These are phyloP conservation scores for Microplitis manilae DNA, from an alignment of 2,888 invertebrate genomes.

Conservation along the genomic window DNA sequence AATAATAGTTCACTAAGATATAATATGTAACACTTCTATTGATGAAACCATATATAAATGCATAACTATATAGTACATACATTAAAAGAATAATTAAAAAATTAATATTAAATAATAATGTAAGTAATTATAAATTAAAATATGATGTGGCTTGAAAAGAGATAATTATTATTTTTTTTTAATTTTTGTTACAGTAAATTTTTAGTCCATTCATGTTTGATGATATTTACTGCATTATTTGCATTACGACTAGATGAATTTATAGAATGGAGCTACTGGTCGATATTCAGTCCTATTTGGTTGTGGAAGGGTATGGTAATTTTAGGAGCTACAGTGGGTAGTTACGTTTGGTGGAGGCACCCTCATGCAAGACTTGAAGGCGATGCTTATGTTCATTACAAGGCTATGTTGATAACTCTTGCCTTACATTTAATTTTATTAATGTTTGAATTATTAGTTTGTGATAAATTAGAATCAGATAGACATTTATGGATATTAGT, in stretches of 20 bases:
- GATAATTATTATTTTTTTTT: background rate
- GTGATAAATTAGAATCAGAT: slow-evolving; percentile 92
- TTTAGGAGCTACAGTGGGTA: slow-evolving; percentile 91
- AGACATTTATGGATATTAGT: slow-evolving; percentile 92
- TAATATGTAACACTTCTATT: too few species aligned
- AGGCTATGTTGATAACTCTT: slow-evolving; percentile 97
- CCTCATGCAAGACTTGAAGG: slow-evolving; percentile 97
- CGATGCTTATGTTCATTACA: slow-evolving; percentile 97
- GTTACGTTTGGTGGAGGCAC: slow-evolving; percentile 96
- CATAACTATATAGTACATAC: too few species aligned
- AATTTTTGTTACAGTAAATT: slow-evolving; percentile 85
- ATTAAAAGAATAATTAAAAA: too few species aligned
- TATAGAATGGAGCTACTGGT: slow-evolving; percentile 96
- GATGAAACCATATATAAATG: too few species aligned
- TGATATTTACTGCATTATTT: slow-evolving; percentile 92
- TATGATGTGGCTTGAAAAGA: slow-evolving; percentile 9
- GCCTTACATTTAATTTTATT: slow-evolving; percentile 94
- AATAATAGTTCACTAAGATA: too few species aligned
- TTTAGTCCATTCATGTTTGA: slow-evolving; percentile 93
- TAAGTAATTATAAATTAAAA: slow-evolving; percentile 30
- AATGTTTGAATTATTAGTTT: slow-evolving; percentile 96
- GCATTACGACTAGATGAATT: slow-evolving; percentile 91
- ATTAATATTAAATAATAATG: background rate
- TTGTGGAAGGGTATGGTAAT: slow-evolving; percentile 96
- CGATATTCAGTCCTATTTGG: slow-evolving; percentile 97